A percentile compares a stretch with the other conserved stretches of the same genome.
Conservation (phyloP, 2,113 vertebrate species). For the Halcyon malimbica region DNA sequence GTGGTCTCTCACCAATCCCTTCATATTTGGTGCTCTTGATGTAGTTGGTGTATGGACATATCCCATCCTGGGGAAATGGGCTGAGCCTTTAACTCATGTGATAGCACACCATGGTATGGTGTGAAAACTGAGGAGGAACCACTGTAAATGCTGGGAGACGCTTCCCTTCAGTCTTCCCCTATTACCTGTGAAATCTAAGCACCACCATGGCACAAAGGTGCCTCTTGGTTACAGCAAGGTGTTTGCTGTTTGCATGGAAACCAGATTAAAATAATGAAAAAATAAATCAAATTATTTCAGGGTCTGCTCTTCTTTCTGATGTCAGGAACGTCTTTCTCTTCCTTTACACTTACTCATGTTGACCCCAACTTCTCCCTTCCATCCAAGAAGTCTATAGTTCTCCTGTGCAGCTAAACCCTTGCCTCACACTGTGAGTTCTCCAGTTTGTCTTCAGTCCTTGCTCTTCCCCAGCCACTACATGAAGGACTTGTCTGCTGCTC, state of each 20-base stretch:
- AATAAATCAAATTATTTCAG: not conserved
- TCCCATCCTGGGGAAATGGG: not conserved
- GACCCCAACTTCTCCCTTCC: not conserved
- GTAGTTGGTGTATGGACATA: not conserved
- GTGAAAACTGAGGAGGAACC: not conserved
- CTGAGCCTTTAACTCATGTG: not conserved
- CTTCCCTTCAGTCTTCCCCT: not conserved
- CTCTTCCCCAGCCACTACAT: not conserved
- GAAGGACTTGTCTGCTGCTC: not conserved
- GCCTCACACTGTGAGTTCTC: not conserved
- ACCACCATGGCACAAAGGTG: not conserved
- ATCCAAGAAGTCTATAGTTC: not conserved
- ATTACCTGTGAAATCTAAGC: not conserved
- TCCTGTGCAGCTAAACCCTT: not conserved
- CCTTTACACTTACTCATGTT: accelerated
- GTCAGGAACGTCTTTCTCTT: not conserved
- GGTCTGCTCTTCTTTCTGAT: not conserved
- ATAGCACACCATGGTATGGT: not conserved
- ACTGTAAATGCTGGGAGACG: not conserved
- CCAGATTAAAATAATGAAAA: not conserved
- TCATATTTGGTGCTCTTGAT: not conserved
- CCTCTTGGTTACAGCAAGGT: not conserved
- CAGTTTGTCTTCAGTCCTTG: not conserved
- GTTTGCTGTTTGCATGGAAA: not conserved
- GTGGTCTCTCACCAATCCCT: not conserved